A percentile compares a stretch with the other conserved stretches of the same genome.
Evolutionary conservation across 2,113 vertebrate genomes (phyloP).

Genomic region (Pelecanus crispus): DNA sequence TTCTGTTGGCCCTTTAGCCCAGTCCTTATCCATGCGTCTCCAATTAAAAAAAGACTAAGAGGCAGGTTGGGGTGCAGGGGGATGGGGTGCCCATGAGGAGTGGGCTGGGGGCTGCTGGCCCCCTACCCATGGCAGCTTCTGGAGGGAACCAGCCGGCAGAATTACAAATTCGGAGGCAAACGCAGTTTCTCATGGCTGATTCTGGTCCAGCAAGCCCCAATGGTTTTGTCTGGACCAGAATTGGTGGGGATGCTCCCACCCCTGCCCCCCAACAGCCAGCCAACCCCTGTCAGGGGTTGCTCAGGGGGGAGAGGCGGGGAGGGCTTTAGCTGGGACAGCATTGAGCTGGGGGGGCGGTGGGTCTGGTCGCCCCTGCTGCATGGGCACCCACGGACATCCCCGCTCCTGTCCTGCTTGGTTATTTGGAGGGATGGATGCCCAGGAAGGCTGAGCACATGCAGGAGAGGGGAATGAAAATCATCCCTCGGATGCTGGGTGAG

Average conservation of each 20-base stretch:
- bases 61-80: neutral
- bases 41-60: slow-evolving; percentile 9
- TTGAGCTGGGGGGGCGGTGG: rapidly evolving
- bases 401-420: neutral
- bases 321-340: neutral
- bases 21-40: neutral
- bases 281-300: rapidly evolving
- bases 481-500: neutral
- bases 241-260: rapidly evolving
- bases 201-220: neutral
- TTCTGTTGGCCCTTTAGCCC: neutral
- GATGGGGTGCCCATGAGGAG: rapidly evolving
- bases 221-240: neutral
- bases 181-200: neutral
- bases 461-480: neutral
- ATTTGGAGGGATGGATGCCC: neutral
- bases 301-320: neutral
- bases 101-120: neutral
- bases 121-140: neutral
- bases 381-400: rapidly evolving
- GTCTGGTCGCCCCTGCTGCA: neutral
- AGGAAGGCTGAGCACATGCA: neutral
- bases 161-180: neutral
- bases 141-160: neutral
- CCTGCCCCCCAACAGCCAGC: neutral